Evolutionary conservation across 1,140 invertebrate genomes (phyloP).

Genomic region (Pectinophora gossypiella): DNA sequence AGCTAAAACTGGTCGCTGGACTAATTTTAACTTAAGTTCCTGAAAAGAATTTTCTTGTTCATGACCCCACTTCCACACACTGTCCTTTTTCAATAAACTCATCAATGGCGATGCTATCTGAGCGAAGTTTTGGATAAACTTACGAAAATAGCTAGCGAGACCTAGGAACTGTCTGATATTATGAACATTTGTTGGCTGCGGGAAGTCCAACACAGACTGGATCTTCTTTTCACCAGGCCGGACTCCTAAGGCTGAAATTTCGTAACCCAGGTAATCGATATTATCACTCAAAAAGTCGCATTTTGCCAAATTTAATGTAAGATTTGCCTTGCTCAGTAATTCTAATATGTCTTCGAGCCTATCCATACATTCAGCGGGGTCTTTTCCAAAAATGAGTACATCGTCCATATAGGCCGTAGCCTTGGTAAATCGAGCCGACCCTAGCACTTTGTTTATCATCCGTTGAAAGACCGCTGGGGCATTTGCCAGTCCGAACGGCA

Average conservation of each 20-base stretch:
- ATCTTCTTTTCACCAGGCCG: slow-evolving; percentile 1
- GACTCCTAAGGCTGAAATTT: neutral
- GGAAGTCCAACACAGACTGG: neutral
- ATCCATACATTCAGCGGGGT: neutral
- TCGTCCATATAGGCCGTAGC: slow-evolving; percentile 2
- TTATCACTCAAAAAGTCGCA: neutral
- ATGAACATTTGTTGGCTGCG: neutral
- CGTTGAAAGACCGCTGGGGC: too few relatives aligned
- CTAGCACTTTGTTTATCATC: neutral
- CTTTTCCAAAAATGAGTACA: slow-evolving; percentile 1
- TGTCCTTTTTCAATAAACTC: neutral
- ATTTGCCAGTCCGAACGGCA: slow-evolving; percentile 4
- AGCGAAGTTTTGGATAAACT: neutral
- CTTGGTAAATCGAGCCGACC: neutral
- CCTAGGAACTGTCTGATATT: neutral
- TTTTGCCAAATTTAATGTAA: slow-evolving; percentile 1
- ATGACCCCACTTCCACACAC: slow-evolving; percentile 1
- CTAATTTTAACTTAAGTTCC: neutral
- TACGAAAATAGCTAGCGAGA: neutral
- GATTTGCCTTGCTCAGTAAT: neutral
- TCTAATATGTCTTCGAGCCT: neutral
- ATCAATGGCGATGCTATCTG: neutral
- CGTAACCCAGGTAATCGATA: slow-evolving; percentile 3
- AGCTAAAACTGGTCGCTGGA: slow-evolving; percentile 2
- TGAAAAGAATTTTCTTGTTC: slow-evolving; percentile 6